phyloP scores from a whole-genome alignment of 2,797 vertebrate species.

The Myoxocephalus aenaeus region DNA sequence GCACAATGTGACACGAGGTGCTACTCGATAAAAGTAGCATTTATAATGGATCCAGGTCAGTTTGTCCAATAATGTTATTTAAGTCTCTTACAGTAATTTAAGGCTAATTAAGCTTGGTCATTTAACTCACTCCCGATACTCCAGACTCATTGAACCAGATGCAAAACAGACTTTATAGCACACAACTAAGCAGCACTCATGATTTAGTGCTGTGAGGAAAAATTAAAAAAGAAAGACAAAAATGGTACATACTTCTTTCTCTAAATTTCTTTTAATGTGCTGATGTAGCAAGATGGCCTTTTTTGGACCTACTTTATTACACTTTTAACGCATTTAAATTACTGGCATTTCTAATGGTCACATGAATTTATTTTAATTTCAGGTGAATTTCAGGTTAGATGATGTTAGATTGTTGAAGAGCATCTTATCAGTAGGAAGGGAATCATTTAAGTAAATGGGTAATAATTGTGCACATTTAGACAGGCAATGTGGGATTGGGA shows the following conservation, averaged over 20 bases:
- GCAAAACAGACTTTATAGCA: conserved; percentile 24
- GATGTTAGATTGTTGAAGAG: conserved; percentile 9
- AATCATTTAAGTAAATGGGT: neutral
- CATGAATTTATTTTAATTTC: conserved; percentile 7
- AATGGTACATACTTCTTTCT: neutral
- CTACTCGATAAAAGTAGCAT: conserved; percentile 54
- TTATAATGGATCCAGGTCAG: conserved; percentile 57
- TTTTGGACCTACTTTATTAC: conserved; percentile 34
- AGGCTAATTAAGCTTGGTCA: conserved; percentile 39
- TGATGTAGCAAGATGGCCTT: conserved; percentile 12
- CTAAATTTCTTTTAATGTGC: conserved; percentile 13
- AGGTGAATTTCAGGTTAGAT: neutral
- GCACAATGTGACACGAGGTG: conserved; percentile 33
- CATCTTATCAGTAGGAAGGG: neutral
- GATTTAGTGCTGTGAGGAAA: neutral
- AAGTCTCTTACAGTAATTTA: conserved; percentile 54
- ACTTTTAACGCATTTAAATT: neutral
- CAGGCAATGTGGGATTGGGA: neutral
- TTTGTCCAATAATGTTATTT: conserved; percentile 55
- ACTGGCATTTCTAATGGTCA: conserved; percentile 13
- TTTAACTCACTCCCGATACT: conserved; percentile 21
- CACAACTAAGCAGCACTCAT: conserved; percentile 2
- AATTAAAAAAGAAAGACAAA: neutral
- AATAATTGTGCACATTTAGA: conserved; percentile 4
- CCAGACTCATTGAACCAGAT: conserved; percentile 22